phyloP scores from a whole-genome alignment of 2,797 vertebrate species.

The Sebastes umbrosus region DNA sequence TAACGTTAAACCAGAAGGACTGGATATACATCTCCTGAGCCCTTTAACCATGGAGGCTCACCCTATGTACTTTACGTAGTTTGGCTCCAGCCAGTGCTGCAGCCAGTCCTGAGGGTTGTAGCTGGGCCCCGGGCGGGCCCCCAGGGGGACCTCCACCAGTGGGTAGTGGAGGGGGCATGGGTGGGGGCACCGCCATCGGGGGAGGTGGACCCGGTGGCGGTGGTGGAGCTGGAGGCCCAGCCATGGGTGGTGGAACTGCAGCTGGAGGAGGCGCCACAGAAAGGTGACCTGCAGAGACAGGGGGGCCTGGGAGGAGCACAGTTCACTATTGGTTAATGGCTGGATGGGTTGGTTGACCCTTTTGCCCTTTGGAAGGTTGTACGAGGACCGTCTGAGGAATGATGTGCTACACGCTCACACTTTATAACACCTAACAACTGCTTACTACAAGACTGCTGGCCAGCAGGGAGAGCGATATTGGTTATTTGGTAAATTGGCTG shows the following conservation, averaged over 20 bases:
- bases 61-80: constrained; percentile 95
- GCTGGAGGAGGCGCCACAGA: constrained; percentile 81
- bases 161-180: constrained; percentile 89
- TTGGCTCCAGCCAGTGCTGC: constrained; percentile 97
- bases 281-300: constrained; percentile 89
- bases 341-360: neutral
- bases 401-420: neutral
- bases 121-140: constrained; percentile 81
- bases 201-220: constrained; percentile 84
- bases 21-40: neutral
- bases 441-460: neutral
- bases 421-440: neutral
- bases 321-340: constrained; percentile 35
- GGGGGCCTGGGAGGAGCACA: constrained; percentile 83
- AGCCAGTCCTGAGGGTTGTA: constrained; percentile 89
- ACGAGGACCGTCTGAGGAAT: neutral
- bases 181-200: constrained; percentile 80
- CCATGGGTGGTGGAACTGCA: constrained; percentile 76
- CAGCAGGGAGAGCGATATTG: neutral
- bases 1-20: neutral
- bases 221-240: constrained; percentile 90
- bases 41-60: constrained; percentile 72
- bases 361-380: constrained; percentile 8
- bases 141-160: constrained; percentile 83
- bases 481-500: neutral